phyloP scores from a whole-genome alignment of 2,797 vertebrate genomes.

The Enteromius afrohamiltoni region DNA sequence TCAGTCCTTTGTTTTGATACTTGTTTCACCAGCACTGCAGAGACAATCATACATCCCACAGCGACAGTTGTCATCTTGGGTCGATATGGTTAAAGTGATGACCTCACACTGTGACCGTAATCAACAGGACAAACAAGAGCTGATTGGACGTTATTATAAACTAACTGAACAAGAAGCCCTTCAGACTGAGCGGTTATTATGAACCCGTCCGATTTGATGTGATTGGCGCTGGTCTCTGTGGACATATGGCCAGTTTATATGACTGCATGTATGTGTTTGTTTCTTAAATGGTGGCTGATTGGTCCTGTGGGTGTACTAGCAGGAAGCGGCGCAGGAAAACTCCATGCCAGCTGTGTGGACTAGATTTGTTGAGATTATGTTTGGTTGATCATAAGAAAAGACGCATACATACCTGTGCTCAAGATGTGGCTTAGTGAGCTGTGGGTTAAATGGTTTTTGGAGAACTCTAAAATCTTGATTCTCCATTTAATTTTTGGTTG shows the following conservation, averaged over 20 bases:
- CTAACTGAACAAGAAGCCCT: not conserved
- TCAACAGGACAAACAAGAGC: slow-evolving; percentile 44
- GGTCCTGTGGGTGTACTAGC: not conserved
- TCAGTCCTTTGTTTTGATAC: slow-evolving; percentile 39
- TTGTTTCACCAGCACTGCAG: not conserved
- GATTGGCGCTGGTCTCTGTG: slow-evolving; percentile 7
- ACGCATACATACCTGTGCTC: not conserved
- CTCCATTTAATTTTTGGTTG: not conserved
- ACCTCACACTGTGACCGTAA: slow-evolving; percentile 37
- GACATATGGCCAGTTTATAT: not conserved
- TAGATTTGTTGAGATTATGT: slow-evolving; percentile 6
- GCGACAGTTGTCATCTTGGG: slow-evolving; percentile 29
- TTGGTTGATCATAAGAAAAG: not conserved
- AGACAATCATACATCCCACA: slow-evolving; percentile 17
- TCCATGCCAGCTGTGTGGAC: not conserved
- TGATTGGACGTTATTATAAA: slow-evolving; percentile 31
- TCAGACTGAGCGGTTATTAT: slow-evolving; percentile 8
- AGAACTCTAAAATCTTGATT: not conserved
- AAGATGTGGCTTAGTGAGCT: not conserved
- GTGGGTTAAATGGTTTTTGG: not conserved
- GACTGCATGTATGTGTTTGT: slow-evolving; percentile 2
- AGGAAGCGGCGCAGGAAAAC: not conserved
- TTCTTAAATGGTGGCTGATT: slow-evolving; percentile 9
- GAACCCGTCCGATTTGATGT: not conserved
- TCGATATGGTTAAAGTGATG: slow-evolving; percentile 41